Conservation (phyloP, 2,888 invertebrate species). For the Habroteleia sp. region DNA sequence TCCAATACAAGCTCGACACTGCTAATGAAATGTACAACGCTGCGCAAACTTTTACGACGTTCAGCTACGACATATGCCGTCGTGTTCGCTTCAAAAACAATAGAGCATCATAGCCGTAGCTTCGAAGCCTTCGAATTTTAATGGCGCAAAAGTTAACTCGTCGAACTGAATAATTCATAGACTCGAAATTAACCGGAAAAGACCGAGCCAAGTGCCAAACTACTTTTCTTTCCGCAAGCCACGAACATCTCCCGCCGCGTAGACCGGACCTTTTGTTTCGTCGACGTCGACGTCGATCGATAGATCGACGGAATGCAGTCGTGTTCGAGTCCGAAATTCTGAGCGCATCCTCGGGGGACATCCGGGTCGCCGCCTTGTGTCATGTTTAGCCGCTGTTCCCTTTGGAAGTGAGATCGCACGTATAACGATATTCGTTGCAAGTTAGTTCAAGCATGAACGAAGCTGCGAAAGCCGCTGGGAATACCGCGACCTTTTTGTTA, state of each 20-base stretch:
- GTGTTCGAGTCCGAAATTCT: conserved; percentile 37
- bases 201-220: conserved; percentile 11
- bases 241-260: conserved; percentile 2
- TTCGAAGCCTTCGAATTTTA: conserved; percentile 16
- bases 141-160: conserved; percentile 1
- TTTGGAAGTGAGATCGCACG: conserved; percentile 46
- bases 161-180: conserved; percentile 49
- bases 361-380: conserved; percentile 48
- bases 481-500: conserved; percentile 73
- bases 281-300: conserved; percentile 33
- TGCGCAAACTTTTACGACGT: conserved; percentile 10
- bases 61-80: conserved; percentile 9
- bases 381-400: conserved; percentile 37
- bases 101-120: conserved; percentile 16
- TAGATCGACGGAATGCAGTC: conserved; percentile 39
- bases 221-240: conserved; percentile 19
- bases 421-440: conserved; percentile 56
- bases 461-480: conserved; percentile 62
- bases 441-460: conserved; percentile 58
- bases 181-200: conserved; percentile 36
- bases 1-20: conserved; percentile 18
- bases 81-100: conserved; percentile 39
- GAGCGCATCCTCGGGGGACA: conserved; percentile 43
- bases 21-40: conserved; percentile 38
- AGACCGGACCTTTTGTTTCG: conserved; percentile 39